phyloP scores from a whole-genome alignment of 2,113 vertebrate genomes.

The Chitala chitala region DNA sequence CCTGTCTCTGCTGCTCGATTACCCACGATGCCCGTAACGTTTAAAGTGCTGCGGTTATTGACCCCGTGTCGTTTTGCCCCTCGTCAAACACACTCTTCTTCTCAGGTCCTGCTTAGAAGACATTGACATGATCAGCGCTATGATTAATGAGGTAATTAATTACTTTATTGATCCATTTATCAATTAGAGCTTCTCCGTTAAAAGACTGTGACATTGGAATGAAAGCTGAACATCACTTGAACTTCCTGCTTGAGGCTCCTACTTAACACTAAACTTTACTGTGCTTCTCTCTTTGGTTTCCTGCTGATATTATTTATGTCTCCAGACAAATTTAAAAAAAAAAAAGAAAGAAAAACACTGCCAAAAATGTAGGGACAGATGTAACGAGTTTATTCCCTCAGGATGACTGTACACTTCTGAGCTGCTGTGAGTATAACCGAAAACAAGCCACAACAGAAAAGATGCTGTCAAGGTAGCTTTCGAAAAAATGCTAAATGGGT shows the following conservation, averaged over 20 bases:
- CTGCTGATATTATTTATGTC: too few relatives aligned
- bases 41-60: neutral
- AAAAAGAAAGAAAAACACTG: too few relatives aligned
- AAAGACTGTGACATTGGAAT: conserved; percentile 27
- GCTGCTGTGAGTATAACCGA: too few relatives aligned
- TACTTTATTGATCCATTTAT: conserved; percentile 51
- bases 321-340: too few relatives aligned
- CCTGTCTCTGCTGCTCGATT: neutral
- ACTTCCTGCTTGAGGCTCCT: neutral
- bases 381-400: too few relatives aligned
- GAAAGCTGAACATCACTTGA: conserved; percentile 12
- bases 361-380: too few relatives aligned
- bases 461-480: too few relatives aligned
- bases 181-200: conserved; percentile 34
- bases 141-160: conserved; percentile 61
- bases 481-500: too few relatives aligned
- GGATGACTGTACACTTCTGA: too few relatives aligned
- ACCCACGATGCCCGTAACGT: neutral
- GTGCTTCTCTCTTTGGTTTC: too few relatives aligned
- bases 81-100: neutral
- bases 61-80: neutral
- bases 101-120: neutral
- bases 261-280: neutral
- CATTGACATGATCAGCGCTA: conserved; percentile 31
- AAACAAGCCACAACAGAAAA: too few relatives aligned